Conservation (phyloP, 1,140 invertebrate species). For the Pteromalus puparum region DNA sequence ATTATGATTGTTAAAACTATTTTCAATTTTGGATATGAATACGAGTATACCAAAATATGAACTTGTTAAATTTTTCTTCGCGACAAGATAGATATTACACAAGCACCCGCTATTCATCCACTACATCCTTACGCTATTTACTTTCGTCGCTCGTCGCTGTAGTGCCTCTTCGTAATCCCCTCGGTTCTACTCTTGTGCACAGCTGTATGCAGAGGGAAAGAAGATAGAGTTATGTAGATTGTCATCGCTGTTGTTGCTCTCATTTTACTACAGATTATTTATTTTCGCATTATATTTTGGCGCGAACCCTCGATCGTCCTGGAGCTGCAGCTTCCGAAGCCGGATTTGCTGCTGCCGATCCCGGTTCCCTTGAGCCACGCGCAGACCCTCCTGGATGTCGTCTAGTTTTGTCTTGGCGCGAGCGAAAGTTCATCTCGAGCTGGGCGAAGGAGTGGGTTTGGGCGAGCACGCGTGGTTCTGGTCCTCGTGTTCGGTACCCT, state of each 20-base stretch:
- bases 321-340: constrained; percentile 47
- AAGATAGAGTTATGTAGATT: constrained; percentile 24
- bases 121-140: constrained; percentile 33
- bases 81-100: not conserved
- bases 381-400: constrained; percentile 83
- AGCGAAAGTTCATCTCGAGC: constrained; percentile 90
- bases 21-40: not conserved
- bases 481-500: constrained; percentile 66
- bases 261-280: not conserved
- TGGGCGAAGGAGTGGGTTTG: constrained; percentile 87
- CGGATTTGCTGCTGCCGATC: constrained; percentile 64
- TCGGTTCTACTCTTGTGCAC: not conserved
- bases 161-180: constrained; percentile 10
- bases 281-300: constrained; percentile 48
- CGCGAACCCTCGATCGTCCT: constrained; percentile 65
- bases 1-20: not conserved
- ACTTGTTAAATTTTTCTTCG: not conserved
- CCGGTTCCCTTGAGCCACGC: constrained; percentile 74
- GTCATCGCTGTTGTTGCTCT: not conserved
- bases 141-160: not conserved
- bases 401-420: constrained; percentile 91
- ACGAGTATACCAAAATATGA: not conserved
- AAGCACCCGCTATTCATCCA: not conserved
- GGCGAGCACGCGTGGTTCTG: constrained; percentile 75
- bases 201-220: not conserved